Evolutionary conservation across 2,888 invertebrate species (phyloP).

Genomic region (Odontocerum albicorne): DNA sequence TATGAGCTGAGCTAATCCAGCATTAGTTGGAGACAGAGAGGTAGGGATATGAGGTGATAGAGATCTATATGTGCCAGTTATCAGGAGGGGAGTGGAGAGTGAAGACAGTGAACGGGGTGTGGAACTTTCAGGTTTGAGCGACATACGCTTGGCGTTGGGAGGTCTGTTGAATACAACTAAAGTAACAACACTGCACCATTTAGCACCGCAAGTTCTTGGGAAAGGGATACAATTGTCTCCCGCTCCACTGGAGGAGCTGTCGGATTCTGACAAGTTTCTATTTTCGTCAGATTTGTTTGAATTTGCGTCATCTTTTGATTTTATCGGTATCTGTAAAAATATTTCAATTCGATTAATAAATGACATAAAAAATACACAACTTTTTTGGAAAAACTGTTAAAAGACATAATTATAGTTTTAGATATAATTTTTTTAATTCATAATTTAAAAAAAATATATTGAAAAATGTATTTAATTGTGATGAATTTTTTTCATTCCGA

Average conservation of each 20-base stretch:
- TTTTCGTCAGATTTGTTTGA: slow-evolving; percentile 53
- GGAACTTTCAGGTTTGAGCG: slow-evolving; percentile 70
- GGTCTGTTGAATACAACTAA: slow-evolving; percentile 86
- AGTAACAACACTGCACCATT: slow-evolving; percentile 85
- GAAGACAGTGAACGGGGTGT: slow-evolving; percentile 67
- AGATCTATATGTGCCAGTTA: slow-evolving; percentile 48
- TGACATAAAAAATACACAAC: neutral
- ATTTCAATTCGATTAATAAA: neutral
- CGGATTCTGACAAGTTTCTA: slow-evolving; percentile 52
- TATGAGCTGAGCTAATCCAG: slow-evolving; percentile 53
- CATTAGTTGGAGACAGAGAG: slow-evolving; percentile 54
- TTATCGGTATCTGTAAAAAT: slow-evolving; percentile 54
- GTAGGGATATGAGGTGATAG: slow-evolving; percentile 56
- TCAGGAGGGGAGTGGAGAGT: slow-evolving; percentile 47
- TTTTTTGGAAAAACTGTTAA: neutral
- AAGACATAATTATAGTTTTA: too few species aligned
- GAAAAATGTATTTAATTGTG: too few species aligned
- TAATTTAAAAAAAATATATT: too few species aligned
- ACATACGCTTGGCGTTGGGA: slow-evolving; percentile 66
- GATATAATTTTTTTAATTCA: too few species aligned
- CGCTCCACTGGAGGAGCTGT: slow-evolving; percentile 45
- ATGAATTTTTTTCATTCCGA: too few species aligned
- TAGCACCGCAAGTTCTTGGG: slow-evolving; percentile 90
- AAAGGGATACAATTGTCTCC: slow-evolving; percentile 88
- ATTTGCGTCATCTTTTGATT: slow-evolving; percentile 56